Conservation (phyloP, 2,113 vertebrate species). For the Rattus norvegicus region GRCr8 NC_086032.1:67809501-67810000, state of each 20-base stretch:
- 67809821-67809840: not conserved
- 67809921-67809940: no score
- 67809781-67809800: not conserved
- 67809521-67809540: not conserved
- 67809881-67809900: not conserved
- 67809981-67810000: not conserved
- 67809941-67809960: not conserved
- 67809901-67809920: not conserved
- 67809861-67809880: not conserved
- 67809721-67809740: not conserved
- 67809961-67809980: no score
- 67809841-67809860: not conserved
- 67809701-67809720: not conserved
- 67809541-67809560: not conserved
- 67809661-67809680: not conserved
- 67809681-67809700: rapidly evolving
- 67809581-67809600: not conserved
- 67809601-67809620: not conserved
- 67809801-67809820: not conserved
- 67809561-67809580: not conserved
- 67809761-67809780: rapidly evolving
- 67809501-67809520: not conserved
- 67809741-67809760: no score
- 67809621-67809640: not conserved
- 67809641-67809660: not conserved